phyloP scores from a whole-genome alignment of 2,888 invertebrate species.

The Smittia aterrima region DNA sequence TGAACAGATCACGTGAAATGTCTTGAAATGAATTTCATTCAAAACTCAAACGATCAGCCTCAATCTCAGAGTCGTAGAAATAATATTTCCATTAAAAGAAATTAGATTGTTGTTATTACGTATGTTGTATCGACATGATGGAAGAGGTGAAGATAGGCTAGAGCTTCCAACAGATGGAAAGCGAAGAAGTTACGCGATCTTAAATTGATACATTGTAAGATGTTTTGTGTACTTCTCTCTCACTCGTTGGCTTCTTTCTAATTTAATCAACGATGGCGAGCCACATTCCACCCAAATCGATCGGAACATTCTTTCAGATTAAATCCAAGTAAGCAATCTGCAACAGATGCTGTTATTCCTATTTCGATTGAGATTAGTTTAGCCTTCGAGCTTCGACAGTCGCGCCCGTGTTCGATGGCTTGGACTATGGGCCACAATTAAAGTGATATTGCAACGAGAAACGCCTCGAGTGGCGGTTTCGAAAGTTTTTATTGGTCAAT shows the following conservation, averaged over 20 bases:
- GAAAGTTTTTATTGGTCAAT: slow-evolving; percentile 2
- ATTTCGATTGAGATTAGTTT: background rate
- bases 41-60: no score
- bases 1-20: no score
- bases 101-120: slow-evolving; percentile 11
- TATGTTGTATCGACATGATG: background rate
- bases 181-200: background rate
- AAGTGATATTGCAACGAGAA: no score
- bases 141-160: background rate
- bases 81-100: slow-evolving; percentile 5
- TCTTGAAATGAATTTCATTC: no score
- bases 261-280: no score
- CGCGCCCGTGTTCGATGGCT: background rate
- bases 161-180: background rate
- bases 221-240: background rate
- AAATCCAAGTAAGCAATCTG: no score
- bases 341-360: slow-evolving; percentile 3
- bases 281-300: no score
- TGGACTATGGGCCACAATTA: background rate
- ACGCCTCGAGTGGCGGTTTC: background rate
- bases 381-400: background rate
- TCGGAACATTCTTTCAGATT: no score
- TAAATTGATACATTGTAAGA: background rate
- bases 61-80: background rate
- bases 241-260: no score